A percentile compares a stretch with the other conserved stretches of the same genome.
Conservation (phyloP, 2,888 invertebrate species). For the Ophion costatus region DNA sequence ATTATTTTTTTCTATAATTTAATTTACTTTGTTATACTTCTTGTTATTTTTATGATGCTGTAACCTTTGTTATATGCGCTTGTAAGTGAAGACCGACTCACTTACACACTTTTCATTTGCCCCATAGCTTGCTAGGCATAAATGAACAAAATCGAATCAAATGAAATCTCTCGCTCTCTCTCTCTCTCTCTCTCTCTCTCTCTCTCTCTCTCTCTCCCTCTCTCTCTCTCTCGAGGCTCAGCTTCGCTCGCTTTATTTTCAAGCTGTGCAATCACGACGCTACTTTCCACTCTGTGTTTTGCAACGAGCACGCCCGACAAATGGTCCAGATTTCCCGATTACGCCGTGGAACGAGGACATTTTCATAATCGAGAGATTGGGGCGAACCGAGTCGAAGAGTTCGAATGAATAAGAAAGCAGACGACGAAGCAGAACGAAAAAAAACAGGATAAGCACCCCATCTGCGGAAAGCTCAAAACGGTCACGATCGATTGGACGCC, state of each 20-base stretch:
- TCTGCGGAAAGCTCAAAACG: background rate
- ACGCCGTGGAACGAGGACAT: conserved; percentile 25
- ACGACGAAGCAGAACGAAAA: conserved; percentile 1
- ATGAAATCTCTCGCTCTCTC: too few species aligned
- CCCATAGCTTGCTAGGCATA: too few species aligned
- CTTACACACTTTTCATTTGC: too few species aligned
- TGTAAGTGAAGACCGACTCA: too few species aligned
- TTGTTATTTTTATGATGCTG: too few species aligned
- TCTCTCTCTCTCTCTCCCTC: too few species aligned
- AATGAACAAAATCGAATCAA: too few species aligned
- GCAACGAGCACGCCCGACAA: conserved; percentile 18
- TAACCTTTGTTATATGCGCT: too few species aligned
- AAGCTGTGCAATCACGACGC: conserved; percentile 37
- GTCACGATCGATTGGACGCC: background rate
- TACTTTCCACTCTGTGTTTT: conserved; percentile 19
- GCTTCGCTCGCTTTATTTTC: conserved; percentile 32
- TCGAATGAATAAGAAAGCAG: conserved; percentile 13
- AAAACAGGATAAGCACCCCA: background rate
- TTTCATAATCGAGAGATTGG: conserved; percentile 36
- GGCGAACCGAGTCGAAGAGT: conserved; percentile 23
- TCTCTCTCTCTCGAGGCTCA: background rate
- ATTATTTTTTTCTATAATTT: too few species aligned
- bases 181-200: too few species aligned
- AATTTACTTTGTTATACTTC: too few species aligned
- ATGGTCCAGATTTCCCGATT: conserved; percentile 50